Conservation (phyloP, 1,140 invertebrate genomes). For the Lineus longissimus region DNA sequence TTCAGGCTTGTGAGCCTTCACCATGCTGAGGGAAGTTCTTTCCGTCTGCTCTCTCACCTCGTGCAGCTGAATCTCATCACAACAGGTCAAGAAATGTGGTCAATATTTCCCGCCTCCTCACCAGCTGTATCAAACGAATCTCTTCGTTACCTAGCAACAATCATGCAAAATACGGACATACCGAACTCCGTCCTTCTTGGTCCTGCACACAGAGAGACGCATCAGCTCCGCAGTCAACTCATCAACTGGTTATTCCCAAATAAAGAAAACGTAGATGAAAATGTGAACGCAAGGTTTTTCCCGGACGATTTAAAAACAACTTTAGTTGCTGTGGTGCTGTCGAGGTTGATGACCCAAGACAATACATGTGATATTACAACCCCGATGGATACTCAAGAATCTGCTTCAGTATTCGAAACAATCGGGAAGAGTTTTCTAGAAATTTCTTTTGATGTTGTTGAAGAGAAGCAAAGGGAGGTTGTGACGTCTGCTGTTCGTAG, state of each 20-base stretch:
- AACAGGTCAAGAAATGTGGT: slow-evolving; percentile 29
- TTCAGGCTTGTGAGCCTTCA: slow-evolving; percentile 28
- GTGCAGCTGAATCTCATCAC: slow-evolving; percentile 9
- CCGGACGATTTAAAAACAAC: too few relatives aligned
- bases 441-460: too few relatives aligned
- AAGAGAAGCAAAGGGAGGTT: too few relatives aligned
- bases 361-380: too few relatives aligned
- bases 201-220: slow-evolving; percentile 7
- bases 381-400: too few relatives aligned
- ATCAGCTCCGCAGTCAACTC: slow-evolving; percentile 26
- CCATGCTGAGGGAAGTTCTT: slow-evolving; percentile 24
- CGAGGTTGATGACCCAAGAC: too few relatives aligned
- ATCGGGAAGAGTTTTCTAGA: too few relatives aligned
- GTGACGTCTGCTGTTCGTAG: too few relatives aligned
- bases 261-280: too few relatives aligned
- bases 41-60: slow-evolving; percentile 23
- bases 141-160: slow-evolving; percentile 22
- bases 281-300: too few relatives aligned
- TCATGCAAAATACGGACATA: slow-evolving; percentile 19
- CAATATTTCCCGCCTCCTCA: slow-evolving; percentile 25
- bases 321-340: too few relatives aligned
- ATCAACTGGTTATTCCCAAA: slow-evolving; percentile 25
- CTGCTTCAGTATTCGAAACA: too few relatives aligned
- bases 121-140: slow-evolving; percentile 17
- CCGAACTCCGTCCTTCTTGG: slow-evolving; percentile 26